These are phyloP conservation scores for Sarcophaga subvicina DNA, from an alignment of 2,888 invertebrate genomes.

Conservation along the genomic window DNA sequence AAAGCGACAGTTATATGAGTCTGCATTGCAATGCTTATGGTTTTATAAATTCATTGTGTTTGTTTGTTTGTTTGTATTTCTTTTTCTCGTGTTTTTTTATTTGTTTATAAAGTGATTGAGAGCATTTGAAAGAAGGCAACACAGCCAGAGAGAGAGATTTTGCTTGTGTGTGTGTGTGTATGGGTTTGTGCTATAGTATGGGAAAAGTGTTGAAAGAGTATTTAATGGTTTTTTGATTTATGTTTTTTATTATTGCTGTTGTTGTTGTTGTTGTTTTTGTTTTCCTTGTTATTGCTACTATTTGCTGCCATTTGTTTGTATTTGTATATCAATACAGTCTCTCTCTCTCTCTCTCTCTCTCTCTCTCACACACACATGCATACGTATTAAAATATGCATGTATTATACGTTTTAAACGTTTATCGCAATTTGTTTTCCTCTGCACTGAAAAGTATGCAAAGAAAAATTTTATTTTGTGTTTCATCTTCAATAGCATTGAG, in stretches of 20 bases:
- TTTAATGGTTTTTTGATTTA: constrained; percentile 69
- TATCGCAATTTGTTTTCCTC: constrained; percentile 24
- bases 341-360: neutral
- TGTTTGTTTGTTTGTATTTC: neutral
- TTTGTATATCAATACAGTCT: neutral
- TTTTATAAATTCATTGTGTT: constrained; percentile 56
- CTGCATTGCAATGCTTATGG: neutral
- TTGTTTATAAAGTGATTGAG: neutral
- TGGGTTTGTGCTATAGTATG: neutral
- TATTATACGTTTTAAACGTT: constrained; percentile 43
- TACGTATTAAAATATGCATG: neutral
- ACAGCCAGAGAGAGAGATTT: neutral
- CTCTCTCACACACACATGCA: no score
- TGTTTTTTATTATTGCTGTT: constrained; percentile 35
- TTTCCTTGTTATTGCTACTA: neutral
- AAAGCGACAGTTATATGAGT: neutral
- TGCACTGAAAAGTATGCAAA: no score
- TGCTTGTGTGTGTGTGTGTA: neutral
- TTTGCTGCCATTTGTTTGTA: constrained; percentile 12
- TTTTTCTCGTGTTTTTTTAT: neutral
- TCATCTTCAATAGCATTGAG: no score
- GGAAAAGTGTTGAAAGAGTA: constrained; percentile 61
- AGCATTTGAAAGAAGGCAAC: constrained; percentile 4
- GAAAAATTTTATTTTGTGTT: no score
- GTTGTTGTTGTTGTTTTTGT: neutral